These are phyloP conservation scores for Drosophila pachea DNA, from an alignment of 1,140 invertebrate species.

Conservation along the genomic window DNA sequence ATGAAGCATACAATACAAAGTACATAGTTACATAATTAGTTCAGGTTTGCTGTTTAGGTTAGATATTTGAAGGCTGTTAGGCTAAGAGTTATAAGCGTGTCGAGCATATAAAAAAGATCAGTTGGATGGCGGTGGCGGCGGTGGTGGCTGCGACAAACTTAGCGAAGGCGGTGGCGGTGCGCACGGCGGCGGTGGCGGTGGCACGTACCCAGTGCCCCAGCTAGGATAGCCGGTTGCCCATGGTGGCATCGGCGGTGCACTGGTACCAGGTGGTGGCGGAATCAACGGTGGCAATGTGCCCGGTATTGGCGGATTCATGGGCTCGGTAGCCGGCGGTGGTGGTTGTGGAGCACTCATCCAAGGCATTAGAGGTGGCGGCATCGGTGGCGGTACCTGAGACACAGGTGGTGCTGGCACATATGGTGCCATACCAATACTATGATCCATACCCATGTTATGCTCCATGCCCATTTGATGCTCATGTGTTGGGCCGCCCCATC, in stretches of 20 bases:
- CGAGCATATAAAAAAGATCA: conserved; percentile 34
- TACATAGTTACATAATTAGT: conserved; percentile 27
- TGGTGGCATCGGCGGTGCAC: conserved; percentile 70
- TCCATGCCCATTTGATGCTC: conserved; percentile 64
- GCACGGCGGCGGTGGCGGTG: conserved; percentile 80
- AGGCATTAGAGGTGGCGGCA: conserved; percentile 77
- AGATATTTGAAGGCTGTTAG: conserved; percentile 34
- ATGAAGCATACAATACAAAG: conserved; percentile 41
- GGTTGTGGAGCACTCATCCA: conserved; percentile 75
- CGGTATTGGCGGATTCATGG: conserved; percentile 73
- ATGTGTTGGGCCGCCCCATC: conserved; percentile 55
- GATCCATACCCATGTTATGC: conserved; percentile 49
- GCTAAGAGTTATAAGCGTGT: conserved; percentile 31
- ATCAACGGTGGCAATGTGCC: conserved; percentile 66
- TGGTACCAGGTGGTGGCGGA: conserved; percentile 71
- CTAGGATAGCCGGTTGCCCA: conserved; percentile 75
- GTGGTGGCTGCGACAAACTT: conserved; percentile 68
- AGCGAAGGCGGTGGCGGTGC: conserved; percentile 81
- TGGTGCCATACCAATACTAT: conserved; percentile 52
- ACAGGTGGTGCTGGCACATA: conserved; percentile 67
- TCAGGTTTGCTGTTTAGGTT: conserved; percentile 16
- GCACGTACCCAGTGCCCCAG: conserved; percentile 79
- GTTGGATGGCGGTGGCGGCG: conserved; percentile 80
- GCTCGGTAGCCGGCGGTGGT: conserved; percentile 78
- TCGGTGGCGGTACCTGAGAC: conserved; percentile 63